A percentile compares a stretch with the other conserved stretches of the same genome.
These are phyloP conservation scores for Eupleurogrammus muticus DNA, from an alignment of 2,797 vertebrate species.

Conservation along the genomic window DNA sequence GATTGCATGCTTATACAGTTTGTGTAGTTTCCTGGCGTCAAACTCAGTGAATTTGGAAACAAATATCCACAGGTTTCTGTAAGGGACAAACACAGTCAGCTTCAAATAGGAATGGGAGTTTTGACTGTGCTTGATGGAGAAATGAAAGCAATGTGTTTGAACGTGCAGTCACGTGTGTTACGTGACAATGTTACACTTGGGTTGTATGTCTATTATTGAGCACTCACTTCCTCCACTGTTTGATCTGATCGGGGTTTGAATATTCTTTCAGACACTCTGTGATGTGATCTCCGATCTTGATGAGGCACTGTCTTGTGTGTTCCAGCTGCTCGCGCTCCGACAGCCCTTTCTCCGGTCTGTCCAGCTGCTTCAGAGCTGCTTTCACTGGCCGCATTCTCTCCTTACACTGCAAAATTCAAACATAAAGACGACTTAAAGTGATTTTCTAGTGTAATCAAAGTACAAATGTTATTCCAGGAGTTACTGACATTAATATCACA, in stretches of 20 bases:
- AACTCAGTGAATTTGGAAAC: constrained; percentile 99
- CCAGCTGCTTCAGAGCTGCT: constrained; percentile 96
- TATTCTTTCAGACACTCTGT: constrained; percentile 98
- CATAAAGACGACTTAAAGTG: background rate
- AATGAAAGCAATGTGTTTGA: no score
- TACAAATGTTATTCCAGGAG: background rate
- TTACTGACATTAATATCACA: background rate
- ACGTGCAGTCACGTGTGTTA: no score
- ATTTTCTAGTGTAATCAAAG: background rate
- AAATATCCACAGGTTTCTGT: constrained; percentile 99
- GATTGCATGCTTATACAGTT: constrained; percentile 98
- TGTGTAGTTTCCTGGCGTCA: constrained; percentile 98
- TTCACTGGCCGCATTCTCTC: constrained; percentile 99
- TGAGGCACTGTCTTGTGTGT: constrained; percentile 96
- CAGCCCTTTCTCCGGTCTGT: constrained; percentile 97
- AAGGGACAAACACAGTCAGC: constrained; percentile 30
- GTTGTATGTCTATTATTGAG: no score
- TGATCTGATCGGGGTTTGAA: constrained; percentile 95
- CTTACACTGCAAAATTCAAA: constrained; percentile 89
- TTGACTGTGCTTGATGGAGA: no score
- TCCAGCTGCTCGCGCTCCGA: constrained; percentile 98
- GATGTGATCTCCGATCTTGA: constrained; percentile 99
- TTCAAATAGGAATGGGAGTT: background rate
- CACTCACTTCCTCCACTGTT: constrained; percentile 98
- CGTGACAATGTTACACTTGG: no score